Evolutionary conservation across 2,113 vertebrate species (phyloP).

Genomic region (Eonycteris spelaea): DNA sequence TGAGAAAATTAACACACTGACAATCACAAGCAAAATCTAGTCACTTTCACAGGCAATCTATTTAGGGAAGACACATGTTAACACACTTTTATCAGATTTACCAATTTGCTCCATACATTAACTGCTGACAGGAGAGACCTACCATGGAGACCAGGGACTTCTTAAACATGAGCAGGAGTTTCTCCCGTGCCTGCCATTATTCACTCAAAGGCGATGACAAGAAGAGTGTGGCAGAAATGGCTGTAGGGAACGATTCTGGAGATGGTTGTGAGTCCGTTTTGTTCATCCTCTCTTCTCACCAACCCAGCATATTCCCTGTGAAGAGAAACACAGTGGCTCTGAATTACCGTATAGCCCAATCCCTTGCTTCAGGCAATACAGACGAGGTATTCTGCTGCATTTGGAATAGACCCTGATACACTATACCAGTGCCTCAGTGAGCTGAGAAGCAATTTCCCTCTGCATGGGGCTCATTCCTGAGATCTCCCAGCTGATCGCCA

Average conservation of each 20-base stretch:
- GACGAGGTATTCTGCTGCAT: not conserved
- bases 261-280: not conserved
- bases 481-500: not conserved
- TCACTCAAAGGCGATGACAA: not conserved
- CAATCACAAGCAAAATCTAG: not conserved
- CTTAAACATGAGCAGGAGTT: not conserved
- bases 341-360: not conserved
- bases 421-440: not conserved
- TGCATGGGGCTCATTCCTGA: not conserved
- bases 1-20: not conserved
- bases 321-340: not conserved
- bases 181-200: not conserved
- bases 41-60: not conserved
- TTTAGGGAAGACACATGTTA: not conserved
- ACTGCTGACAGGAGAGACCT: not conserved
- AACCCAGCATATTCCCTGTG: not conserved
- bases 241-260: not conserved
- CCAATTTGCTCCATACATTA: not conserved
- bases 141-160: not conserved
- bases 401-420: not conserved
- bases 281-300: not conserved
- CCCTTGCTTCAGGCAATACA: not conserved
- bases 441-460: not conserved
- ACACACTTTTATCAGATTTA: not conserved
- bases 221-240: not conserved